A percentile compares a stretch with the other conserved stretches of the same genome.
phyloP scores from a whole-genome alignment of 2,113 vertebrate genomes.

The Microtus oregoni region DNA sequence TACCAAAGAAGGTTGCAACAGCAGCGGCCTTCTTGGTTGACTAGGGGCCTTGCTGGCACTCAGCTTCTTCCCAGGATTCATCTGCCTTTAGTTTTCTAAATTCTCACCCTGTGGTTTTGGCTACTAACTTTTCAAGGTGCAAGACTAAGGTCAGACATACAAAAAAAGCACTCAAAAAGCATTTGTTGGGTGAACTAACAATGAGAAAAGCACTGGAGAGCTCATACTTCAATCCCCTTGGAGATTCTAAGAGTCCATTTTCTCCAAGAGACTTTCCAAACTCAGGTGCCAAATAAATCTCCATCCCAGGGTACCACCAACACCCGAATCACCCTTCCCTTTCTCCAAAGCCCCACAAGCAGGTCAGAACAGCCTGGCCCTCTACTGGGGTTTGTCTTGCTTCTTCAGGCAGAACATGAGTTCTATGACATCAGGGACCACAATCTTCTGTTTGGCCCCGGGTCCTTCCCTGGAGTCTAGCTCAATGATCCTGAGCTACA shows the following conservation, averaged over 20 bases:
- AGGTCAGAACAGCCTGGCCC: neutral
- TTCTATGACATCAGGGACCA: neutral
- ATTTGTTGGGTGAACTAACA: conserved; percentile 26
- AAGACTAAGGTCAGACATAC: neutral
- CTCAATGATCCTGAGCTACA: neutral
- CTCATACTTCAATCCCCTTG: neutral
- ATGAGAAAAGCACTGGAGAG: neutral
- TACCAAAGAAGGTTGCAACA: neutral
- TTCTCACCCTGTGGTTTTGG: neutral
- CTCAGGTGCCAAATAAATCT: neutral
- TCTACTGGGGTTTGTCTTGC: neutral
- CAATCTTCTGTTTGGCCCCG: neutral
- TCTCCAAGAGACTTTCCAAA: conserved; percentile 26
- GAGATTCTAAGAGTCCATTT: neutral
- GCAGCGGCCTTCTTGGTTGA: neutral
- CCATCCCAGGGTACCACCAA: neutral
- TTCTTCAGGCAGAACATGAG: neutral
- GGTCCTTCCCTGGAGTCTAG: neutral
- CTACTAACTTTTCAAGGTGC: neutral
- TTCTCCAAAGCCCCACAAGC: neutral
- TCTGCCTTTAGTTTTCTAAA: neutral
- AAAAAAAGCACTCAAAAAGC: neutral
- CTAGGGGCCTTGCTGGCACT: neutral
- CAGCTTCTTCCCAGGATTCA: neutral
- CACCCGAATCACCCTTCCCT: neutral